These are phyloP conservation scores for Aplochiton taeniatus DNA, from an alignment of 2,797 vertebrate genomes.

Conservation along the genomic window DNA sequence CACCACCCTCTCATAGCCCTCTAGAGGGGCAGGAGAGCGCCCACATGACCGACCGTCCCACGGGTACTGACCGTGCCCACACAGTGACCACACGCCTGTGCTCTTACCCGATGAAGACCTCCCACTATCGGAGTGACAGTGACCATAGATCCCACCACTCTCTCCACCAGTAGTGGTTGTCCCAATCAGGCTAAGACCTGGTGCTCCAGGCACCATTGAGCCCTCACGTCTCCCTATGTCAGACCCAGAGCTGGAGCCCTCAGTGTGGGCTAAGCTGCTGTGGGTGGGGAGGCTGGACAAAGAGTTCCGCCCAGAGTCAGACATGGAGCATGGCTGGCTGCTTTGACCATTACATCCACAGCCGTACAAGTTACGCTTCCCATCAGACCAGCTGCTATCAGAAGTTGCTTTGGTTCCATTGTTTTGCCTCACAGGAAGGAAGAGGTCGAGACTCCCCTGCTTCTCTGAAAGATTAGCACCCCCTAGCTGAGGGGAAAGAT, in stretches of 20 bases:
- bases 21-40: conserved; percentile 80
- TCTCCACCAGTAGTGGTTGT: conserved; percentile 21
- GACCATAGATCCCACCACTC: conserved; percentile 65
- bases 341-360: conserved; percentile 75
- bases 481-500: conserved; percentile 80
- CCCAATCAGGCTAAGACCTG: conserved; percentile 54
- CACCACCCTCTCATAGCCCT: conserved; percentile 86
- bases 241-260: conserved; percentile 76
- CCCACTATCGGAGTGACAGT: conserved; percentile 94
- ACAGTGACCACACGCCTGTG: conserved; percentile 88
- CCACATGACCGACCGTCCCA: conserved; percentile 92
- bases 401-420: conserved; percentile 11
- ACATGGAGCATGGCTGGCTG: conserved; percentile 89
- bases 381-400: conserved; percentile 62
- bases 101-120: conserved; percentile 91
- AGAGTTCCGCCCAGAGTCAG: conserved; percentile 96
- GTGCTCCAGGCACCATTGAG: conserved; percentile 55
- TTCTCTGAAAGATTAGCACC: conserved; percentile 87
- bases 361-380: conserved; percentile 83
- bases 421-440: conserved; percentile 74
- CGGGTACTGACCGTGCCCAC: conserved; percentile 84
- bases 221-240: conserved; percentile 42
- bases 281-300: conserved; percentile 96
- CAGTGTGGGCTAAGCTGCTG: conserved; percentile 88
- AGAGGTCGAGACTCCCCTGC: conserved; percentile 91